A percentile compares a stretch with the other conserved stretches of the same genome.
These are phyloP conservation scores for Drosophila ogumai DNA, from an alignment of 1,140 invertebrate species.

Conservation along the genomic window DNA sequence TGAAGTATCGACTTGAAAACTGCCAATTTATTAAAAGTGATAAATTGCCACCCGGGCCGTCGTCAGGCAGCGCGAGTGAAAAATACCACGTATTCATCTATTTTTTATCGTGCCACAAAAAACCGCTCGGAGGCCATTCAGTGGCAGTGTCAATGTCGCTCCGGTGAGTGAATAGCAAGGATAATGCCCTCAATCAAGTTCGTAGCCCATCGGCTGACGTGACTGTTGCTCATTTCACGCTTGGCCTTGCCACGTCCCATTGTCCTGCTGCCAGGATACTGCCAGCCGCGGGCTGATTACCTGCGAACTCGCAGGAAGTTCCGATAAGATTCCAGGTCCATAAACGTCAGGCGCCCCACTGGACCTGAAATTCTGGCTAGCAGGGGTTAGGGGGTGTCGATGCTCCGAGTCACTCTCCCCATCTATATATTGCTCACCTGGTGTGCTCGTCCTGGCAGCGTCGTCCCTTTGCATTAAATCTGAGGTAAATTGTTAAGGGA, in stretches of 20 bases:
- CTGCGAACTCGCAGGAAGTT: constrained; percentile 41
- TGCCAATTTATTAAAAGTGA: constrained; percentile 50
- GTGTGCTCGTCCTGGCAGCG: not conserved
- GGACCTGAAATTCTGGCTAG: not conserved
- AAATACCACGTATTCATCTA: constrained; percentile 26
- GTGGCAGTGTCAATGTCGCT: constrained; percentile 40
- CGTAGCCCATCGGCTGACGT: constrained; percentile 40
- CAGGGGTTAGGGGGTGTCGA: not conserved
- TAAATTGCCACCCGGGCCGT: constrained; percentile 30
- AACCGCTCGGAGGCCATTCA: constrained; percentile 30
- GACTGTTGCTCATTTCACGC: constrained; percentile 53
- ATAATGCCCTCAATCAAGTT: constrained; percentile 54
- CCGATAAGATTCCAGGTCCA: constrained; percentile 44
- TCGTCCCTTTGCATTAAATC: not conserved
- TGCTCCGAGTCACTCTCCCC: constrained; percentile 8
- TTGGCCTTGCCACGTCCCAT: constrained; percentile 47
- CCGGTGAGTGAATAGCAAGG: constrained; percentile 27
- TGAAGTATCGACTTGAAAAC: constrained; percentile 38
- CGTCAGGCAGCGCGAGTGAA: constrained; percentile 19
- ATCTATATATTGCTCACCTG: constrained; percentile 5
- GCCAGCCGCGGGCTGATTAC: constrained; percentile 39
- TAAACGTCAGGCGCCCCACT: constrained; percentile 27
- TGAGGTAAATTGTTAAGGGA: not conserved
- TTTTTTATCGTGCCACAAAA: constrained; percentile 44
- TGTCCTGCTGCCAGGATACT: constrained; percentile 35